Evolutionary conservation across 2,888 invertebrate genomes (phyloP).

Genomic region (Eupsilia transversa): DNA sequence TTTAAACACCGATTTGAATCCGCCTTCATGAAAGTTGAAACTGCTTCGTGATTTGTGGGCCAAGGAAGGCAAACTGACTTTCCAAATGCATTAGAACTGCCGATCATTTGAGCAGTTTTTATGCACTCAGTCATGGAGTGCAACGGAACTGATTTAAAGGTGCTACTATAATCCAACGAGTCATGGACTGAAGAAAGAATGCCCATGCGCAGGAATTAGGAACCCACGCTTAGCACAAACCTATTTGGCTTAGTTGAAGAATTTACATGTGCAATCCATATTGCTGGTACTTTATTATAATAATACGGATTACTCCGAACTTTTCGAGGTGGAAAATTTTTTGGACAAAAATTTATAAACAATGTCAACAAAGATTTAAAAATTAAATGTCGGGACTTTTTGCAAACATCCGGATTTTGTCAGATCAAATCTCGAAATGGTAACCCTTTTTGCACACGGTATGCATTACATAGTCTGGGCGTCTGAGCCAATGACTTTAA

Average conservation of each 20-base stretch:
- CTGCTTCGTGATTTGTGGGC: neutral
- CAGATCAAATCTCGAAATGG: too few relatives aligned
- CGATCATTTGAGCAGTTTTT: conserved; percentile 6
- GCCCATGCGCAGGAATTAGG: neutral
- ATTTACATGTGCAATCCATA: neutral
- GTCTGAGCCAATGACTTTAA: too few relatives aligned
- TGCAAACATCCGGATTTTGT: too few relatives aligned
- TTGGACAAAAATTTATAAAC: too few relatives aligned
- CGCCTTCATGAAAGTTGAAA: neutral
- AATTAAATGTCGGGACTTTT: too few relatives aligned
- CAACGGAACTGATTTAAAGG: neutral
- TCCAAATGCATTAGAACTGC: neutral
- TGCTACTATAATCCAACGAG: neutral
- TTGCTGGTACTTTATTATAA: too few relatives aligned
- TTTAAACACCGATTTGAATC: neutral
- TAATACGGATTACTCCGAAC: too few relatives aligned
- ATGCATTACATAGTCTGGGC: too few relatives aligned
- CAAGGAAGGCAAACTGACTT: neutral
- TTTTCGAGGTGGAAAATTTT: too few relatives aligned
- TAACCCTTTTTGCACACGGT: too few relatives aligned
- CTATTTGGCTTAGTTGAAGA: neutral
- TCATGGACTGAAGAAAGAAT: neutral
- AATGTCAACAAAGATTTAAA: too few relatives aligned
- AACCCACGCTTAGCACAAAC: neutral
- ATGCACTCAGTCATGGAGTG: neutral